These are phyloP conservation scores for Ormyrus pomaceus DNA, from an alignment of 2,888 invertebrate genomes.

Conservation along the genomic window DNA sequence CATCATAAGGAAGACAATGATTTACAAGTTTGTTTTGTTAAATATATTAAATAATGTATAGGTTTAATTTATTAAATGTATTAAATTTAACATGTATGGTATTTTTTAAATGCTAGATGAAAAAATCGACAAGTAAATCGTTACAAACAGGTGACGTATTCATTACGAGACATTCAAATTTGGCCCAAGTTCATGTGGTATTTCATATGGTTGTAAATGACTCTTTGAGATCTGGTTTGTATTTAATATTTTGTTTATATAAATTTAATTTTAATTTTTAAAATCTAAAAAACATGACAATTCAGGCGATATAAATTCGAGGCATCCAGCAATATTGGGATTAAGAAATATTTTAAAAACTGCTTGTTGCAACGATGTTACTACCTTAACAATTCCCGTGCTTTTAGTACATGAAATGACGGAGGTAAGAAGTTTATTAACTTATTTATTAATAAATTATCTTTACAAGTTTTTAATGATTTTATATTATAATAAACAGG, in stretches of 20 bases:
- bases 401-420: constrained; percentile 94
- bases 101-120: constrained; percentile 64
- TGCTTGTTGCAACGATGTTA: constrained; percentile 96
- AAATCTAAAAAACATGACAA: constrained; percentile 20
- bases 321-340: constrained; percentile 96
- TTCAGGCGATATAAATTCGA: constrained; percentile 92
- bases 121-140: constrained; percentile 77
- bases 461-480: constrained; percentile 9
- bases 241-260: background rate
- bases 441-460: constrained; percentile 25
- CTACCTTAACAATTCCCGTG: constrained; percentile 94
- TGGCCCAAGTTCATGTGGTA: constrained; percentile 94
- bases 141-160: constrained; percentile 91
- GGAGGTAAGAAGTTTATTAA: constrained; percentile 80
- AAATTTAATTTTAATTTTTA: constrained; percentile 6
- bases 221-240: constrained; percentile 77
- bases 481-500: constrained; percentile 75
- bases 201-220: constrained; percentile 97
- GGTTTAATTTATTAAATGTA: constrained; percentile 12
- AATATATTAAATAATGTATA: constrained; percentile 7
- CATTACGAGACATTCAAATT: constrained; percentile 93
- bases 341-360: constrained; percentile 95
- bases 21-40: constrained; percentile 63
- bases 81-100: constrained; percentile 31
- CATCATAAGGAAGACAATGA: constrained; percentile 72